A percentile compares a stretch with the other conserved stretches of the same genome.
Conservation (phyloP, 2,888 invertebrate genomes). For the Perizoma affinitatum region DNA sequence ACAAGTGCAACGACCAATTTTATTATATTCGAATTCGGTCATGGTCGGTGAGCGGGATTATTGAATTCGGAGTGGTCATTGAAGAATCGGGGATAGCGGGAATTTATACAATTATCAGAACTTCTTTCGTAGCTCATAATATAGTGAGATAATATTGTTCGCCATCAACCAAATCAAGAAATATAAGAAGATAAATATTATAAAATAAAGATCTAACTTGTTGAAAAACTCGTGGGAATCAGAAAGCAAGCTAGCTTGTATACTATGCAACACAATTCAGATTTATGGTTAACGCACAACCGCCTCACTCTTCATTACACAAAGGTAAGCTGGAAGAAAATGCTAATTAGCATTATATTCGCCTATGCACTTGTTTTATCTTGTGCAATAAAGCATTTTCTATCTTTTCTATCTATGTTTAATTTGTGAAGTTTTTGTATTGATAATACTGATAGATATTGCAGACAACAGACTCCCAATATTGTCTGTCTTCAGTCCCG, state of each 20-base stretch:
- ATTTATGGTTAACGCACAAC: no score
- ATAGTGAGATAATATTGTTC: not conserved
- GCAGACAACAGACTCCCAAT: not conserved
- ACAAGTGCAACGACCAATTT: conserved; percentile 42
- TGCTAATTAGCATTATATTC: no score
- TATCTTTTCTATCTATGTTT: no score
- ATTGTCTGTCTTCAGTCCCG: conserved; percentile 14
- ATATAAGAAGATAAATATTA: not conserved
- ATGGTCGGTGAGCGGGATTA: conserved; percentile 34
- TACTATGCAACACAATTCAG: not conserved
- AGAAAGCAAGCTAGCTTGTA: not conserved
- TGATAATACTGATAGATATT: not conserved
- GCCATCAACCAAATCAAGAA: not conserved
- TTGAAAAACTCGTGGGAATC: no score
- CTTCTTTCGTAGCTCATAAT: not conserved
- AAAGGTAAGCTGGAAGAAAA: no score
- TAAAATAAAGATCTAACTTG: not conserved
- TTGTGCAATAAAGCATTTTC: no score
- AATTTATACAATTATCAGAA: conserved; percentile 11
- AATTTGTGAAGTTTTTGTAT: not conserved
- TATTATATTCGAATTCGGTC: conserved; percentile 40
- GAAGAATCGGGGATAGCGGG: conserved; percentile 18
- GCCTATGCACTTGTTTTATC: no score
- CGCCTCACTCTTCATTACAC: no score
- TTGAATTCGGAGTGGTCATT: conserved; percentile 28